A percentile compares a stretch with the other conserved stretches of the same genome.
Evolutionary conservation across 2,113 vertebrate species (phyloP).

Genomic region (Semicossyphus pulcher): DNA sequence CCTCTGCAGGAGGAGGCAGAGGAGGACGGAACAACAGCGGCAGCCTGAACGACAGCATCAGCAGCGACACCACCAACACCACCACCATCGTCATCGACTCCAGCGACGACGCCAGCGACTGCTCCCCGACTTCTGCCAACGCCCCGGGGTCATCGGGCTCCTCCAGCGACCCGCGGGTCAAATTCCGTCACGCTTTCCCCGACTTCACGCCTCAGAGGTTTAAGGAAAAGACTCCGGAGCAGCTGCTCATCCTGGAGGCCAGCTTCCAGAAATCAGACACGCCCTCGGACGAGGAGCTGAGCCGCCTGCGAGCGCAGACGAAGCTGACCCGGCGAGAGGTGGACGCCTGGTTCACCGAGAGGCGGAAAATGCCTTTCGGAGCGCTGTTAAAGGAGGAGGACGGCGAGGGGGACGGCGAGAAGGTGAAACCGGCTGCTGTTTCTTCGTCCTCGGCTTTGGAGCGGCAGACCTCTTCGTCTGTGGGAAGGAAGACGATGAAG

Average conservation of each 20-base stretch:
- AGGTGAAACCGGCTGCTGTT: fast-evolving
- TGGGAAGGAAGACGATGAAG: constrained; percentile 86
- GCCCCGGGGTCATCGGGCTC: background rate
- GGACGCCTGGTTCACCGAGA: constrained; percentile 95
- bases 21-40: background rate
- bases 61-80: constrained; percentile 39
- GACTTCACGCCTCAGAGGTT: constrained; percentile 94
- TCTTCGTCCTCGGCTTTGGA: constrained; percentile 60
- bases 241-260: constrained; percentile 89
- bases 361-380: constrained; percentile 79
- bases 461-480: constrained; percentile 36
- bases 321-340: constrained; percentile 95
- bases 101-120: constrained; percentile 89
- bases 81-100: constrained; percentile 93
- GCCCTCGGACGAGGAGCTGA: constrained; percentile 94
- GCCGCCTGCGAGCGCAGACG: constrained; percentile 88
- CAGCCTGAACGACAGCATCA: background rate
- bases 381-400: constrained; percentile 77
- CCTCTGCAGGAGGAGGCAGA: background rate
- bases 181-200: constrained; percentile 88
- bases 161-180: constrained; percentile 81
- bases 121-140: constrained; percentile 78
- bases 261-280: constrained; percentile 89
- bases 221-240: constrained; percentile 95
- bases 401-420: constrained; percentile 8